Base-by-base conservation (phyloP, 2,888 invertebrate species). In the Scaptomyza caliginosa region DNA sequence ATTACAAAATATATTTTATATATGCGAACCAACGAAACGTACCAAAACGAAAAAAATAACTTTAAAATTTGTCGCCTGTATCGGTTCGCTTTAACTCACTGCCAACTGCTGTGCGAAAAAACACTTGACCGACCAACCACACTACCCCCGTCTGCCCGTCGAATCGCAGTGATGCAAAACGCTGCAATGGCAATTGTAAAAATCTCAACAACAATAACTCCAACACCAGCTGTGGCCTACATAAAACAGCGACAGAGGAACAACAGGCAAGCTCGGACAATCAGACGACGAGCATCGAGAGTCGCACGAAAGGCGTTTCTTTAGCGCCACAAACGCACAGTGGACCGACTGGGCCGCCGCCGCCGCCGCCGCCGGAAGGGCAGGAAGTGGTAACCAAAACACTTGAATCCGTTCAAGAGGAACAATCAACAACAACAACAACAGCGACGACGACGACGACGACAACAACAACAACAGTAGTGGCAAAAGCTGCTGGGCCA, bases 261-360 rank as follows among this genome's bases (percentile, higher is more conserved):
- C 11, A 28, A n/a, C n/a, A n/a, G 16, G 2, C 55, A 42, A 23
- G 4, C 38, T 17, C 83, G 1, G 81, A 88, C 83, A 90, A 89
- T 88, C 90, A 89, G 67, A 67, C 60, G 8, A 88, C 57, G 10
- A 88, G 85, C 60, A 89, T 89, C 79, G 89, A 88, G 55, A 80
- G 90, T 30, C 92, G 92, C 81, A 92, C 92, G 10, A 92, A 92
- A 82, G 91, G 92, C 75, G 91, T 92, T 71, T 90, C 92, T 49
- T 87, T 92, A 64, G 89, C 92, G 67, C 92, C 92, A 7, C 91
- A 90, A 74, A 91, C 92, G 39, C 90, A 91, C 81, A 91, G 92
- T 82, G 91, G 92, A 69, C 92, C 92, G 79, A 92, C 92, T 59
- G 92, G 92, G 64, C 91, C 92, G 84, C 91, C 59, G 21, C 91